Base-by-base conservation (phyloP, 2,888 invertebrate species). In the Thera obeliscata region DNA sequence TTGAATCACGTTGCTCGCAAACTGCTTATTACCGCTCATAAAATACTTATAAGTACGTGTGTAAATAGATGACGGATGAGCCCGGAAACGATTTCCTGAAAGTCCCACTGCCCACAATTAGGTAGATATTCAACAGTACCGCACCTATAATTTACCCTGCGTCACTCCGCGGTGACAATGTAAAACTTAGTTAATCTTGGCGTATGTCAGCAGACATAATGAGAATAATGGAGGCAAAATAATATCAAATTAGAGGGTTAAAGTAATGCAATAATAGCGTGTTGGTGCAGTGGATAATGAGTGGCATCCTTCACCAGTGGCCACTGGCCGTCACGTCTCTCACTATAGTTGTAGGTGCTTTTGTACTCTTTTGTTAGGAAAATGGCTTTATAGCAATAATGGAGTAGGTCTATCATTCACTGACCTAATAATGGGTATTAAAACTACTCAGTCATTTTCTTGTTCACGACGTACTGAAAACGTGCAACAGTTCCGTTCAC, bases 151-250 rank as follows among this genome's bases (percentile, higher is more conserved):
- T 93, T 93, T 90, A 72, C 79, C 65, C 77, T 76, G 75, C 82
- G 84, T 88, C 87, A 91, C 75, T 57, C 69, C 63, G 73, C 78
- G 74, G 86, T 89, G 91, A 90, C 92, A 91, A 88, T 91, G 88
- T 91, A 86, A 87, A 89, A 81, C 85, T 86, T 83, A 80, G 84
- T 85, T 87, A 85, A 86, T 88, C 87, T 87, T 86, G 86, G 82
- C 80, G 76, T 84, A 85, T 87, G 89, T 88, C 87, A 90, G 85
- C 86, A 78, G 81, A 90, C 83, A 88, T 93, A 91, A 93, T 93
- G 90, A 88, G 88, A 89, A 93, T 93, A 93, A 93, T 93, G 77
- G 89, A 82, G 77, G 88, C 82, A 79, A 90, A 91, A 93, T 93
- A 92, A 91, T 90, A 89, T 84, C 82, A 89, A 90, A 93, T 93